phyloP scores from a whole-genome alignment of 2,113 vertebrate genomes.

The Panurus biarmicus region DNA sequence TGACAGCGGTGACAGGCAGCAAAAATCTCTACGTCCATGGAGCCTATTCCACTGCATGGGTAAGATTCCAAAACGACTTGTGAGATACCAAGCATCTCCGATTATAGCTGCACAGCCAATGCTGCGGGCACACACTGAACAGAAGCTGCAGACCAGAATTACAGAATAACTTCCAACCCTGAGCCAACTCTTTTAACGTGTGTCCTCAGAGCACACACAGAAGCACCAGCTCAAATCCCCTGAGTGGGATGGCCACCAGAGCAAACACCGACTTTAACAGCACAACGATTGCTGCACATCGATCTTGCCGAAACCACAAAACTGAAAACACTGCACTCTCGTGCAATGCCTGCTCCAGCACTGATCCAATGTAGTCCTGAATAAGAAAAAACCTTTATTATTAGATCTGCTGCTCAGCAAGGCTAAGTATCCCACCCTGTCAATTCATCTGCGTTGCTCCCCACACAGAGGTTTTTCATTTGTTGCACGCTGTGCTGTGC shows the following conservation, averaged over 20 bases:
- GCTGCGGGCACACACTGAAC: accelerated
- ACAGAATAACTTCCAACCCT: neutral
- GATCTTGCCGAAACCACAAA: accelerated
- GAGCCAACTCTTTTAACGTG: accelerated
- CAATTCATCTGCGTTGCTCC: neutral
- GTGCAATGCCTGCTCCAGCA: accelerated
- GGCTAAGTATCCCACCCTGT: neutral
- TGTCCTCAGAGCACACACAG: neutral
- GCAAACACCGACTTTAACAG: neutral
- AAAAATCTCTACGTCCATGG: accelerated
- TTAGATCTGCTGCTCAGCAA: neutral
- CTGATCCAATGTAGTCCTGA: neutral
- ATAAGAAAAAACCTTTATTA: neutral
- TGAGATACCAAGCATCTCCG: accelerated
- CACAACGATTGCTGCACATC: accelerated
- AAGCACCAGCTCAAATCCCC: neutral
- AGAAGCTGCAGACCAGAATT: neutral
- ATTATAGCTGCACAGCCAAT: accelerated
- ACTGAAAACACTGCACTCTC: accelerated
- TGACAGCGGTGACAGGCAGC: neutral
- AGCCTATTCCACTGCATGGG: accelerated
- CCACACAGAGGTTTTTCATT: neutral
- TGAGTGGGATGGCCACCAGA: accelerated
- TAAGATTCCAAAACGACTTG: neutral
- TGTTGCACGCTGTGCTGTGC: accelerated